Evolutionary conservation across 2,888 invertebrate genomes (phyloP).

Genomic region (Drosophila pegasa): DNA sequence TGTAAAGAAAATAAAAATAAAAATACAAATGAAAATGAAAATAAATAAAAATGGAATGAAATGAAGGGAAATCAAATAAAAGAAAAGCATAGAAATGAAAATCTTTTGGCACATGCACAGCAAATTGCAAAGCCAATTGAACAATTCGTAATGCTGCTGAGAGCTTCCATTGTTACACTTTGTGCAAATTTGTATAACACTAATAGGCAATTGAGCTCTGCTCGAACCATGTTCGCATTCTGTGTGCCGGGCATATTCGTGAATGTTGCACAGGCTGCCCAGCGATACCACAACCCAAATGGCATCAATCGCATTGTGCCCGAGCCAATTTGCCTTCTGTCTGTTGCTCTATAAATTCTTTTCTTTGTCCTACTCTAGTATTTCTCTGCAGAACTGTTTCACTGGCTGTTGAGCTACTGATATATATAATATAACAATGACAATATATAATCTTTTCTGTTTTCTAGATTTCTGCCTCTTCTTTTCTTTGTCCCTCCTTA

Average conservation of each 20-base stretch:
- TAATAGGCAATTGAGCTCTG: slow-evolving; percentile 12
- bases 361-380: background rate
- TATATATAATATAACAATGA: too few relatives aligned
- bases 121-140: slow-evolving; percentile 38
- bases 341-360: background rate
- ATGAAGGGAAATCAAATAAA: background rate
- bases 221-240: background rate
- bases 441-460: too few relatives aligned
- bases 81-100: slow-evolving; percentile 14
- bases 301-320: background rate
- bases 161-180: slow-evolving; percentile 10
- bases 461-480: background rate
- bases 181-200: slow-evolving; percentile 14
- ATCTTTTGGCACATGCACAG: slow-evolving; percentile 31
- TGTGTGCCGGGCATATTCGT: background rate
- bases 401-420: background rate
- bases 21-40: slow-evolving; percentile 5
- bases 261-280: slow-evolving; percentile 15
- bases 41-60: background rate
- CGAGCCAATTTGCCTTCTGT: too few relatives aligned
- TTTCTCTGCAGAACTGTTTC: background rate
- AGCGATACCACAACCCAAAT: background rate
- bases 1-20: slow-evolving; percentile 5
- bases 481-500: background rate
- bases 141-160: slow-evolving; percentile 18